Conservation (phyloP, 2,113 vertebrate species). For the Nothoprocta perdicaria region DNA sequence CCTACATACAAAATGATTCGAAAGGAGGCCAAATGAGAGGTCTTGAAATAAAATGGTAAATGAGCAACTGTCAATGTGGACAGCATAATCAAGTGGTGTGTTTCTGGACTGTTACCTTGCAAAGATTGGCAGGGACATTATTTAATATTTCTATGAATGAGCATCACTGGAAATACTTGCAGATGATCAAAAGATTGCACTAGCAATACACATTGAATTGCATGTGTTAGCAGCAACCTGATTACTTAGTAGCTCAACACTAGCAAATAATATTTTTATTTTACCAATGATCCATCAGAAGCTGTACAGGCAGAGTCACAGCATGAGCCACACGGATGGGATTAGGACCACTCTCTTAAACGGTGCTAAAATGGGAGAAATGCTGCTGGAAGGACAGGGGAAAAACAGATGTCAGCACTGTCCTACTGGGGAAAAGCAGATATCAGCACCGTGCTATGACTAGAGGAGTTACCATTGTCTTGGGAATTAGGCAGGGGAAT, state of each 20-base stretch:
- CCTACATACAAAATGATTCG: background rate
- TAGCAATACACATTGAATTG: background rate
- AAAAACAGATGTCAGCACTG: background rate
- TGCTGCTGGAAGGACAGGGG: rapidly evolving
- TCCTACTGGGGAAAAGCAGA: background rate
- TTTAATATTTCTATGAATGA: background rate
- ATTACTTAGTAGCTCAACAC: background rate
- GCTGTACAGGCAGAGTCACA: background rate
- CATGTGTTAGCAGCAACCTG: background rate
- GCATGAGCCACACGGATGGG: rapidly evolving
- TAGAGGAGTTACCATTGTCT: background rate
- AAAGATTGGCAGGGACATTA: background rate
- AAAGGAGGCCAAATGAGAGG: background rate
- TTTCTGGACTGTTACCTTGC: background rate
- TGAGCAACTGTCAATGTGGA: background rate
- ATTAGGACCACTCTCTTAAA: background rate
- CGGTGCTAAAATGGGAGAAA: background rate
- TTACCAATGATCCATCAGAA: background rate
- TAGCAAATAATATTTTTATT: background rate
- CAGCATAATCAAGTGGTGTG: rapidly evolving
- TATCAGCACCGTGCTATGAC: rapidly evolving
- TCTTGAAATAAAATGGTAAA: background rate
- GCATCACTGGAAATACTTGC: background rate
- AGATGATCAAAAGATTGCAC: background rate
- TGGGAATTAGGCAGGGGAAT: background rate